phyloP scores from a whole-genome alignment of 2,888 invertebrate species.

The Apomyelois bistriatella region DNA sequence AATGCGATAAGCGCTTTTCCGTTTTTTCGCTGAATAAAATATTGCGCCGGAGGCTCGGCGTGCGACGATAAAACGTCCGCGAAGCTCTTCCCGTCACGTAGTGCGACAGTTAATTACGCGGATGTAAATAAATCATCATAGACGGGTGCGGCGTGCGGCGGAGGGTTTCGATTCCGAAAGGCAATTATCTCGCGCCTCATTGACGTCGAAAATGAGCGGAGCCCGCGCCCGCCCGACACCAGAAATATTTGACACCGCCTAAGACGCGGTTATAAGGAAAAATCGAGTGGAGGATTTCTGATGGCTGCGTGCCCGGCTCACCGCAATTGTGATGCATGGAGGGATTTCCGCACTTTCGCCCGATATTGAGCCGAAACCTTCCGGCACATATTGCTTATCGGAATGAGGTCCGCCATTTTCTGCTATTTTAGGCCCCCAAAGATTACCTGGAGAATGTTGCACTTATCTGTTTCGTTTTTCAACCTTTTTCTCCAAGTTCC shows the following conservation, averaged over 20 bases:
- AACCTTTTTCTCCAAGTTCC: constrained; percentile 29
- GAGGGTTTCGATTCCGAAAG: constrained; percentile 72
- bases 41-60: constrained; percentile 58
- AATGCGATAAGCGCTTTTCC: constrained; percentile 68
- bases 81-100: constrained; percentile 76
- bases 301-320: constrained; percentile 61
- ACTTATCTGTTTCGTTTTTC: constrained; percentile 49
- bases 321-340: constrained; percentile 65
- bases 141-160: constrained; percentile 67
- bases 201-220: constrained; percentile 70
- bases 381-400: constrained; percentile 64
- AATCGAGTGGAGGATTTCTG: constrained; percentile 60
- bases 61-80: constrained; percentile 68
- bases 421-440: constrained; percentile 46
- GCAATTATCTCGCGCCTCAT: constrained; percentile 78
- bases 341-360: constrained; percentile 61
- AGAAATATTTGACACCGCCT: constrained; percentile 64
- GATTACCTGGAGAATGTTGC: constrained; percentile 38
- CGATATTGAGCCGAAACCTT: constrained; percentile 53
- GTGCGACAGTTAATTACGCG: constrained; percentile 79
- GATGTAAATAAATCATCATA: constrained; percentile 79
- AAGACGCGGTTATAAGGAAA: constrained; percentile 64
- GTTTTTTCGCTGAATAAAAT: constrained; percentile 70
- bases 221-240: constrained; percentile 38
- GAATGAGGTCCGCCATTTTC: constrained; percentile 58